Evolutionary conservation across 2,888 invertebrate genomes (phyloP), one percentile per base, ranked within the genome.

Genomic region (Melinaea menophilus): DNA sequence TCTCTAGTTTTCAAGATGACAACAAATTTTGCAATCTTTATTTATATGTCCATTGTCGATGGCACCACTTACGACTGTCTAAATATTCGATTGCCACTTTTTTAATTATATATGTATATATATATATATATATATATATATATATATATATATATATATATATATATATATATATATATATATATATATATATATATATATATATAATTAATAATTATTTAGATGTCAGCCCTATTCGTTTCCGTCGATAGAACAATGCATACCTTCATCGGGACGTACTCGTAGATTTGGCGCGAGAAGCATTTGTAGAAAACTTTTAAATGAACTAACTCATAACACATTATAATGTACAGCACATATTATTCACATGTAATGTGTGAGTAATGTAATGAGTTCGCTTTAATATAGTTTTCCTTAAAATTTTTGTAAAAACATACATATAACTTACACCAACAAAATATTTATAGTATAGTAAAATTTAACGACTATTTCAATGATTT

Each of bases 241-340:
- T 13, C 22, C 22, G n/a, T 22, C 61, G 56, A 55, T 45, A 34
- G 62, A 59, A 63, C 67, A 65, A 63, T 63, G 65, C 61, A 56
- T 63, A 65, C 59, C 63, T 64, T 57, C 59, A 61, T 56, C 51
- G 51, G 58, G 56, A 65, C 47, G 56, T 22, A 22, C 22, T 22
- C 22, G 22, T 63, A 61, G 60, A 58, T 65, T 67, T 67, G 58
- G 65, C 65, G 62, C 58, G 60, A 64, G 62, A 51, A 61, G 47
- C 47, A 57, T 41, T 62, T 62, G 35, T 55, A 56, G 45, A 57
- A 34, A 56, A 31, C 35, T 64, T 62, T 61, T 61, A 46, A 58
- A 61, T 58, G 56, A 51, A 37, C 47, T 61, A 61, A 56, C 22
- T 47, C 4, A 34, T 61, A 51, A 62, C 51, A 48, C 48, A 41